These are phyloP conservation scores for Lithophane leautieri DNA, from an alignment of 2,888 invertebrate genomes.

Conservation along the genomic window DNA sequence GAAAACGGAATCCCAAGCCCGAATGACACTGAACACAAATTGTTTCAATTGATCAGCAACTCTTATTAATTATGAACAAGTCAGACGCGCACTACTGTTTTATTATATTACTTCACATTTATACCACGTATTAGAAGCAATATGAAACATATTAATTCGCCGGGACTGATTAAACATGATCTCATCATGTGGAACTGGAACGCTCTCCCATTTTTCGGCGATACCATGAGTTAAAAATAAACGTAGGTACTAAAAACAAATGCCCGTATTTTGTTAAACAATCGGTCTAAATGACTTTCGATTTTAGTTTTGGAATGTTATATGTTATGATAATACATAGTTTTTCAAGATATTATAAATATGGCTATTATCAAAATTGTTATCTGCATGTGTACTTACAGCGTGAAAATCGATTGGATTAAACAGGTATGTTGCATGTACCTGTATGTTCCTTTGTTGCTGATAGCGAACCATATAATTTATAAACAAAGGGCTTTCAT, in stretches of 20 bases:
- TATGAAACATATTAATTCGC: slow-evolving; percentile 25
- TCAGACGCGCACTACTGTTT: slow-evolving; percentile 25
- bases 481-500: not conserved
- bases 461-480: not conserved
- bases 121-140: slow-evolving; percentile 21
- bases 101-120: slow-evolving; percentile 30
- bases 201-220: slow-evolving; percentile 20
- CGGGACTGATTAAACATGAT: slow-evolving; percentile 46
- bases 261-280: not conserved
- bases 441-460: slow-evolving; percentile 1
- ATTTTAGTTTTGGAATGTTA: slow-evolving; percentile 25
- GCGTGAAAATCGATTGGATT: not conserved
- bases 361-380: slow-evolving; percentile 14
- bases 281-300: not conserved
- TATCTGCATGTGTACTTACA: slow-evolving; percentile 4
- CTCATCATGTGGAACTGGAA: slow-evolving; percentile 25
- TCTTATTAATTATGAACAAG: slow-evolving; percentile 36
- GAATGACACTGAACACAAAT: slow-evolving; percentile 58
- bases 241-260: slow-evolving; percentile 25
- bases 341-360: slow-evolving; percentile 34
- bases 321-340: slow-evolving; percentile 8
- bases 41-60: slow-evolving; percentile 61
- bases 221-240: slow-evolving; percentile 60
- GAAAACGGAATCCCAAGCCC: slow-evolving; percentile 28
- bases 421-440: not conserved